These are phyloP conservation scores for Drosophila affinis DNA, from an alignment of 2,888 invertebrate species.

Conservation along the genomic window DNA sequence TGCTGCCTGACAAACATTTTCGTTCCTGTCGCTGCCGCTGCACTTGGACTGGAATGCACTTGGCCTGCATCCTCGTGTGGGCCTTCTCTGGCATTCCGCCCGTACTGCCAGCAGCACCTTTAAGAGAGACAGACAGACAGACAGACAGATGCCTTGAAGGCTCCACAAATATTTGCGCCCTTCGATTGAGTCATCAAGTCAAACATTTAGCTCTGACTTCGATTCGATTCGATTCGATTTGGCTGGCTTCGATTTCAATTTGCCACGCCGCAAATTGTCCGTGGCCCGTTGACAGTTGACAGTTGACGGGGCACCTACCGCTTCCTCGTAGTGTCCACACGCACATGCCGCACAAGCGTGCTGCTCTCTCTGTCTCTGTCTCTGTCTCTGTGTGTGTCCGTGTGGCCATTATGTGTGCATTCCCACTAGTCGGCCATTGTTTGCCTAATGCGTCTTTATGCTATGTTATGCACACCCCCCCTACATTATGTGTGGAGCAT, in stretches of 20 bases:
- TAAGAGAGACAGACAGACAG: conserved; percentile 27
- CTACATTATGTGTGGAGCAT: conserved; percentile 31
- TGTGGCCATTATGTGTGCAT: conserved; percentile 73
- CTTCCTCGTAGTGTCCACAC: not conserved
- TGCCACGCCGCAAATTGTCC: conserved; percentile 65
- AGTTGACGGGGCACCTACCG: conserved; percentile 16
- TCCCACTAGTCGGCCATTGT: conserved; percentile 66
- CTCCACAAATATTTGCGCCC: conserved; percentile 41
- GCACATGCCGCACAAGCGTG: not conserved
- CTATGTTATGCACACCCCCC: conserved; percentile 37
- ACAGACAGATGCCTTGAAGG: conserved; percentile 39
- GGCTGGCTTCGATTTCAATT: conserved; percentile 73
- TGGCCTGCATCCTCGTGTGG: conserved; percentile 35
- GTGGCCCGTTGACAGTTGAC: conserved; percentile 53
- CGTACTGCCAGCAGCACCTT: conserved; percentile 48
- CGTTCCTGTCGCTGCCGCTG: conserved; percentile 47
- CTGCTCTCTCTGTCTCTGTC: conserved; percentile 1
- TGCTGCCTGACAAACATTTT: conserved; percentile 69
- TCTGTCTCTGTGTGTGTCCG: conserved; percentile 19
- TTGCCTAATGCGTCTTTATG: conserved; percentile 58
- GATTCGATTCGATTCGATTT: conserved; percentile 50
- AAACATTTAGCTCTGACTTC: conserved; percentile 62
- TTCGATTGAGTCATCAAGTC: conserved; percentile 74
- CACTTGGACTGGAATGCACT: conserved; percentile 42
- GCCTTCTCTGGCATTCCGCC: conserved; percentile 28